Conservation (phyloP, 64 coral and sea anemone genomes). For the Pocillopora damicornis region DNA sequence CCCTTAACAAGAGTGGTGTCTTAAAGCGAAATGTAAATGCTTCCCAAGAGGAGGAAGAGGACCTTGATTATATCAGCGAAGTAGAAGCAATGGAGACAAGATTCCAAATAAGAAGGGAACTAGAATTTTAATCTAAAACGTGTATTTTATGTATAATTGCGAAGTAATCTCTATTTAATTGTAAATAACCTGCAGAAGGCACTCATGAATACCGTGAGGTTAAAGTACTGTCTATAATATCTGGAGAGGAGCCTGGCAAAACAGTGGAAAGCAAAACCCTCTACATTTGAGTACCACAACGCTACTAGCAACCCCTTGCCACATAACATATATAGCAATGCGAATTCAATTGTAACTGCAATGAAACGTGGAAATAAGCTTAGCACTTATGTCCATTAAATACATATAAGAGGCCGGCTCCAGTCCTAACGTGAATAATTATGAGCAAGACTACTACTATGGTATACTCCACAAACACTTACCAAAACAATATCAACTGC, state of each 20-base stretch:
- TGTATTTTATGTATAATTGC: not conserved
- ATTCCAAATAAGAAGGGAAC: conserved; percentile 18
- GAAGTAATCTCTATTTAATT: not conserved
- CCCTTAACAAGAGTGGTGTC: not conserved
- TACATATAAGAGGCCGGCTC: not conserved
- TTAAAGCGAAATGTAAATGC: not conserved
- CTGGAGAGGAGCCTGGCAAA: conserved; percentile 13
- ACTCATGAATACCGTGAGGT: not conserved
- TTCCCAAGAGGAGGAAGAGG: conserved; percentile 3
- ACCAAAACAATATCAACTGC: not conserved
- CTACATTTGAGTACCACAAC: not conserved
- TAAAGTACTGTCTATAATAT: conserved; percentile 13
- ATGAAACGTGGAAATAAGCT: conserved; percentile 13
- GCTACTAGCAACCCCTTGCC: not conserved
- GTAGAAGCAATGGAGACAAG: conserved; percentile 4
- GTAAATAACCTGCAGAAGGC: not conserved
- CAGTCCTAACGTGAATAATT: not conserved
- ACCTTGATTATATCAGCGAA: conserved; percentile 12
- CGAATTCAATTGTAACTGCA: conserved; percentile 18
- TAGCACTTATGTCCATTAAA: not conserved
- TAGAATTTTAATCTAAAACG: conserved; percentile 8
- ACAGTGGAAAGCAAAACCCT: conserved; percentile 14
- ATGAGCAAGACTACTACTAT: too few species aligned
- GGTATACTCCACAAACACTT: too few species aligned
- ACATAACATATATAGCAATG: conserved; percentile 4